Conservation (phyloP, 2,797 vertebrate genomes). For the Sebastes melanostomus region DNA sequence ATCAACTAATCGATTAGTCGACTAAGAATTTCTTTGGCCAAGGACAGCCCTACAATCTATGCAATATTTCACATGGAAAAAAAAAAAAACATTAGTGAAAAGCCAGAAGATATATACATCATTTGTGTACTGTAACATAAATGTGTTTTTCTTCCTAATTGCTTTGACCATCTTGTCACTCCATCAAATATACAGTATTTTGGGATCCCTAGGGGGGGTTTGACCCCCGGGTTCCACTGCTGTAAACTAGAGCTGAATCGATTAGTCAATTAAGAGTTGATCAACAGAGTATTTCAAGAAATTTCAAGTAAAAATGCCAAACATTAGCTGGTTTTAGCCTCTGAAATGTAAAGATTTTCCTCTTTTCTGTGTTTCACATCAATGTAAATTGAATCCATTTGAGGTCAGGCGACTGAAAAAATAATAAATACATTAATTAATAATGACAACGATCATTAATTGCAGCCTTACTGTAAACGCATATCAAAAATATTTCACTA, state of each 20-base stretch:
- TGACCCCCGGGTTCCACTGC: not conserved
- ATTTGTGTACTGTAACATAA: not conserved
- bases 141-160: not conserved
- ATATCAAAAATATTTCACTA: constrained; percentile 19
- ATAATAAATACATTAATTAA: not conserved
- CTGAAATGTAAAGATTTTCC: not conserved
- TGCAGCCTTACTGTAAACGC: not conserved
- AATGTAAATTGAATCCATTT: not conserved
- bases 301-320: not conserved
- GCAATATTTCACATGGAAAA: not conserved
- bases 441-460: constrained; percentile 15
- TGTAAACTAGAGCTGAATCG: not conserved
- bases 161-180: not conserved
- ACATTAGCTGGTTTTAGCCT: not conserved
- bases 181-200: not conserved
- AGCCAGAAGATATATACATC: not conserved
- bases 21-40: too few species aligned
- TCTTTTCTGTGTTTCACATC: not conserved
- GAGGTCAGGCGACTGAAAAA: not conserved
- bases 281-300: not conserved
- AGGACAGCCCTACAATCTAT: too few species aligned
- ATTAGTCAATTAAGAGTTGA: not conserved
- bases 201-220: not conserved
- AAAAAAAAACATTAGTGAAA: not conserved
- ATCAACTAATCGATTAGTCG: too few species aligned